Conservation (phyloP, 2,113 vertebrate genomes). For the Prionailurus bengalensis region DNA sequence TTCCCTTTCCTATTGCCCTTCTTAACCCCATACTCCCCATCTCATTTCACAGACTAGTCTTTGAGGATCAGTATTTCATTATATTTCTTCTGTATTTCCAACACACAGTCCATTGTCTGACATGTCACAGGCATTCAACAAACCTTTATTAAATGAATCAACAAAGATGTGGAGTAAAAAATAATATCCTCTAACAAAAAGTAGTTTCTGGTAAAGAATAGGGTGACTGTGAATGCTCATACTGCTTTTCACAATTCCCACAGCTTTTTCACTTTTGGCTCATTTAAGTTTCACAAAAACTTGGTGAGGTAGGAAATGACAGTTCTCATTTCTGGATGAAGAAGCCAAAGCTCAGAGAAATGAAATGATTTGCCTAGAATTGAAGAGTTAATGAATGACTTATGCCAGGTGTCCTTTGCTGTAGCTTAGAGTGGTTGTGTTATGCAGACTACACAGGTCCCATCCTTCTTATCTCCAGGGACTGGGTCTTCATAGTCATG, state of each 20-base stretch:
- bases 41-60: background rate
- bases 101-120: background rate
- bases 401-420: slow-evolving; percentile 4
- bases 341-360: background rate
- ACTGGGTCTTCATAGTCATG: background rate
- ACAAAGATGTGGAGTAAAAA: background rate
- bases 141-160: background rate
- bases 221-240: background rate
- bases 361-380: background rate
- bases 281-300: background rate
- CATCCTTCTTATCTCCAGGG: background rate
- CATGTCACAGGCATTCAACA: background rate
- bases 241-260: background rate
- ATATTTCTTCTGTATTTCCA: background rate
- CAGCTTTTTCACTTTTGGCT: background rate
- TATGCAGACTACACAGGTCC: background rate
- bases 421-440: background rate
- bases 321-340: background rate
- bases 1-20: background rate
- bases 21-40: background rate
- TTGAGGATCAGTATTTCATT: background rate
- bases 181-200: background rate
- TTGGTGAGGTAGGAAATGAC: background rate
- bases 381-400: background rate
- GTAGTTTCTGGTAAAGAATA: background rate